Conservation (phyloP, 1,140 invertebrate species). For the Diorhabda elongata region DNA sequence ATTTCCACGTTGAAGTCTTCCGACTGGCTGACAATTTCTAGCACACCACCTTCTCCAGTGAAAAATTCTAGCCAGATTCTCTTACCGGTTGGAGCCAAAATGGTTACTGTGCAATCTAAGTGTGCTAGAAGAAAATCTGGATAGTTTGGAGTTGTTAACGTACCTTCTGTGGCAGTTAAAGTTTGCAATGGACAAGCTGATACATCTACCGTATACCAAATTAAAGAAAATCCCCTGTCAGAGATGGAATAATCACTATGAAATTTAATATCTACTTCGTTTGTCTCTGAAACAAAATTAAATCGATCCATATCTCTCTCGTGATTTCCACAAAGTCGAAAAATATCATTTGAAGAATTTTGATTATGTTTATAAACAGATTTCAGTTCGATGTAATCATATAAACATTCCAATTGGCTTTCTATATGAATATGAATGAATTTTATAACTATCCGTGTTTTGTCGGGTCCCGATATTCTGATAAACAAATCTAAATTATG, state of each 20-base stretch:
- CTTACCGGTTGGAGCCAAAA: constrained; percentile 59
- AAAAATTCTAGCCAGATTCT: constrained; percentile 61
- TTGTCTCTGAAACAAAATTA: constrained; percentile 58
- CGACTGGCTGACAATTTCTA: constrained; percentile 14
- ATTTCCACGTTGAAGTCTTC: constrained; percentile 53
- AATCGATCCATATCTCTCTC: constrained; percentile 54
- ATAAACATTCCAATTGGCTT: constrained; percentile 68
- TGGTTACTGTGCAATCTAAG: constrained; percentile 63
- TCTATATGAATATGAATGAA: constrained; percentile 68
- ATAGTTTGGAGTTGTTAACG: constrained; percentile 61
- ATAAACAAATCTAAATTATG: constrained; percentile 65
- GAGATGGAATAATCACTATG: constrained; percentile 67
- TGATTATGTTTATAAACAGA: constrained; percentile 28
- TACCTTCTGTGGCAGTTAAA: constrained; percentile 58
- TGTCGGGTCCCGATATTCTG: constrained; percentile 55
- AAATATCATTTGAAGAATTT: constrained; percentile 23
- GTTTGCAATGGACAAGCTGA: constrained; percentile 61
- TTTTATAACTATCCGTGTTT: constrained; percentile 60
- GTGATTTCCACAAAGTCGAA: constrained; percentile 56
- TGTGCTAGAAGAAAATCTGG: constrained; percentile 61
- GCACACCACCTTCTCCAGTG: constrained; percentile 32
- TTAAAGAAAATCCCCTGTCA: constrained; percentile 60
- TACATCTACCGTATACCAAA: constrained; percentile 65
- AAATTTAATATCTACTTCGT: constrained; percentile 59
- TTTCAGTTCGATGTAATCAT: constrained; percentile 64